Evolutionary conservation across 2,888 invertebrate species (phyloP).

Genomic region (Priocnemis perturbator): DNA sequence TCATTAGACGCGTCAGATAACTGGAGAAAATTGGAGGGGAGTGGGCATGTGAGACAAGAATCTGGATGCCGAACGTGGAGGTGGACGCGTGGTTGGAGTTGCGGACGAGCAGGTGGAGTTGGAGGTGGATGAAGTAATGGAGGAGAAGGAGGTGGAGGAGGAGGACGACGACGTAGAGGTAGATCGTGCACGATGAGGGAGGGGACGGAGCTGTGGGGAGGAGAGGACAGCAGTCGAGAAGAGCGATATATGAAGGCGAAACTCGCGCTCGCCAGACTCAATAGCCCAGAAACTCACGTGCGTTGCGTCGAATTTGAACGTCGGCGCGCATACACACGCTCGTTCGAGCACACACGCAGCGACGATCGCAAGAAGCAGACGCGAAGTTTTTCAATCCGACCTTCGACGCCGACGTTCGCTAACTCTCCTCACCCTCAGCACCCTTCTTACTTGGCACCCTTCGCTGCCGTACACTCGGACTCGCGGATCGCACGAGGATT

Average conservation of each 20-base stretch:
- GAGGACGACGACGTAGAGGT: constrained; percentile 33
- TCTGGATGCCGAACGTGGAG: too few species aligned
- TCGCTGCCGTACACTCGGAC: too few species aligned
- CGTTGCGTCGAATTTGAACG: constrained; percentile 36
- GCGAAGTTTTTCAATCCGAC: background rate
- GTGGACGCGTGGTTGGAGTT: too few species aligned
- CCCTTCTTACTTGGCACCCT: too few species aligned
- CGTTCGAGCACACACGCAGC: constrained; percentile 6
- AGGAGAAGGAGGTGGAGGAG: constrained; percentile 31
- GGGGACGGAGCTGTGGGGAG: constrained; percentile 44
- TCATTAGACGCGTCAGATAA: too few species aligned
- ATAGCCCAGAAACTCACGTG: constrained; percentile 66
- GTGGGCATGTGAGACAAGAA: too few species aligned
- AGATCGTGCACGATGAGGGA: constrained; percentile 36
- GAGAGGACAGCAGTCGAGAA: constrained; percentile 57
- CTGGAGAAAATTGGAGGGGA: too few species aligned
- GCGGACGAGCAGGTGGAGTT: too few species aligned
- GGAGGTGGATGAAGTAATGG: constrained; percentile 19
- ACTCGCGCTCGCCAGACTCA: constrained; percentile 69
- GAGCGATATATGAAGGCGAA: constrained; percentile 73
- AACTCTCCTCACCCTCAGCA: too few species aligned
- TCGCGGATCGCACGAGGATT: too few species aligned
- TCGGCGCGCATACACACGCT: constrained; percentile 21
- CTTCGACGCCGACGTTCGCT: background rate
- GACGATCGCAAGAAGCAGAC: constrained; percentile 1